These are phyloP conservation scores for Procambarus virginalis DNA, from an alignment of 1,140 invertebrate species.

Conservation along the genomic window DNA sequence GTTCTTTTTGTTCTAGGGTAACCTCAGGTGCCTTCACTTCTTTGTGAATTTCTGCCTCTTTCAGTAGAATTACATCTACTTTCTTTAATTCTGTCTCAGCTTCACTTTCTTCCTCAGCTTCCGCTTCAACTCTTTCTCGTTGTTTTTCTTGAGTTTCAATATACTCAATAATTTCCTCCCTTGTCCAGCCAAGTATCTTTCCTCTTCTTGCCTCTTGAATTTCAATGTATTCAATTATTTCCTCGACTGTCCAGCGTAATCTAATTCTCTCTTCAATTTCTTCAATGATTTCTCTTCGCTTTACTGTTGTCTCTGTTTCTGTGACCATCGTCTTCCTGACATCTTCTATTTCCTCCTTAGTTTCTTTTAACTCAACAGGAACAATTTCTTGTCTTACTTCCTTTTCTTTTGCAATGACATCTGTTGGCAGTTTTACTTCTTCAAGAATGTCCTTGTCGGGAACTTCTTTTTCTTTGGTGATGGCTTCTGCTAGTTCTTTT, in stretches of 20 bases:
- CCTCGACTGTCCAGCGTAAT: not conserved
- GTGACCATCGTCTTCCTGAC: not conserved
- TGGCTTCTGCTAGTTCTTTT: no score
- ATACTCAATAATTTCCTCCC: conserved; percentile 2
- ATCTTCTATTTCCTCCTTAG: not conserved
- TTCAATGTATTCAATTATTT: not conserved
- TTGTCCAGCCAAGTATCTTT: not conserved
- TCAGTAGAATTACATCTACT: not conserved
- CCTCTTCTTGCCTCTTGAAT: not conserved
- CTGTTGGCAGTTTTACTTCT: conserved; percentile 65
- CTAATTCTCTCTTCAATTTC: not conserved
- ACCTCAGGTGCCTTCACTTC: conserved; percentile 28
- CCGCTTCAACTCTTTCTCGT: not conserved
- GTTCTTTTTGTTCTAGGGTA: conserved; percentile 23
- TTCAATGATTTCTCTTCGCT: not conserved
- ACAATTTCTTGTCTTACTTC: not conserved
- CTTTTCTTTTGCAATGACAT: not conserved
- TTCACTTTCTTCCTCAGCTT: not conserved
- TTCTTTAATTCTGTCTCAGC: not conserved
- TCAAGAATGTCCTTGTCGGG: no score
- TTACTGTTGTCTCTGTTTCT: not conserved
- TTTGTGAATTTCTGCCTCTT: conserved; percentile 15
- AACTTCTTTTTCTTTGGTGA: no score
- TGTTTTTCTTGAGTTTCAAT: not conserved
- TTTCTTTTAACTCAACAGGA: not conserved